Evolutionary conservation across 1,140 invertebrate species (phyloP), one percentile per base, ranked within the genome.

Genomic region (Lepidurus arcticus): DNA sequence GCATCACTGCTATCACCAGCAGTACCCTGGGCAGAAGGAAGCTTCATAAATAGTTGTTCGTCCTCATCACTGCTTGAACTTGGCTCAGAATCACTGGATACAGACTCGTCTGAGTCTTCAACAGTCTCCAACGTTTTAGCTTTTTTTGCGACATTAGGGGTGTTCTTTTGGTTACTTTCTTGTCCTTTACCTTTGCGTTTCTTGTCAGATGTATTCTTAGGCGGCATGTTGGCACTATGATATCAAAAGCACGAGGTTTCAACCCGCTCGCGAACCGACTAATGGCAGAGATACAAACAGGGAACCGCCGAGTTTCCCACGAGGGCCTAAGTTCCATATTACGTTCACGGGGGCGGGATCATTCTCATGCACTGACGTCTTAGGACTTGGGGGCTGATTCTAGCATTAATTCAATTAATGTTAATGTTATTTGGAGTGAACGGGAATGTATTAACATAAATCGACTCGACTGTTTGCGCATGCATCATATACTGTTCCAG

Each of bases 31-130:
- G 45, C n/a, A 10, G 26, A 45, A 53, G 44, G 8, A 24, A 53
- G 76, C n/a, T 43, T 45, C 7, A 76, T 8, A 76, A 76, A 76
- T 11, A 76, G 76, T n/a, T 42, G 42, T n/a, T 75, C 74, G 42
- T 75, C 74, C 42, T 75, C 74, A 34, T 76, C 76, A 13, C 53
- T 45, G 42, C 45, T 76, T 21, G 76, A 76, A 45, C 44, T 53
- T 9, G 16, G 3, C 26, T 76, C 76, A 26, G 53, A 65, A 16
- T 65, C 13, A 16, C 53, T 65, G 53, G 53, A 65, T 21, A 65
- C 16, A 9, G 53, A 65, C 16, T 65, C 53, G 53, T 65, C 53
- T 11, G 53, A 11, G 21, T 4, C n/a, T 16, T 65, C 9, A 7
- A 21, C 16, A 16, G 21, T 34, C 34, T 34, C 53, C 7, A 65